Conservation (phyloP, 2,888 invertebrate species). For the Drosophila ustulata region DNA sequence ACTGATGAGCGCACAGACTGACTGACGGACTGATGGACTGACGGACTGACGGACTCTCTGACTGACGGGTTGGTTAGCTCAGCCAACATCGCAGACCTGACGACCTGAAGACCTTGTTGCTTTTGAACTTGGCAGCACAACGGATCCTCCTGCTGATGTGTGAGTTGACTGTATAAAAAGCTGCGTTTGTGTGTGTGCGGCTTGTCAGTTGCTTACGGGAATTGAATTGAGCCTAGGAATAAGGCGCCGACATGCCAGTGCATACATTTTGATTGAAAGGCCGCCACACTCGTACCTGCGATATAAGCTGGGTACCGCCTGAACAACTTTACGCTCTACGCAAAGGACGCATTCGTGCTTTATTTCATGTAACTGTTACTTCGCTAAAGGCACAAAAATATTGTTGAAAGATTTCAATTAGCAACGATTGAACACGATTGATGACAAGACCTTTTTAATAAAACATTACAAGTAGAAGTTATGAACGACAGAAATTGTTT, state of each 20-base stretch:
- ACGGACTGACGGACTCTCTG: slow-evolving; percentile 23
- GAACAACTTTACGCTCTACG: neutral
- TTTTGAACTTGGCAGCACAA: slow-evolving; percentile 54
- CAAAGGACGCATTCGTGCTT: neutral
- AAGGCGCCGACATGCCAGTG: slow-evolving; percentile 37
- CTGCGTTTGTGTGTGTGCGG: slow-evolving; percentile 16
- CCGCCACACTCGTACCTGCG: neutral
- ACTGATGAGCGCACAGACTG: slow-evolving; percentile 25
- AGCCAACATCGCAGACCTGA: slow-evolving; percentile 15
- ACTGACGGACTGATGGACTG: slow-evolving; percentile 18
- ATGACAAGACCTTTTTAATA: neutral
- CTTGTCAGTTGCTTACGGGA: slow-evolving; percentile 36
- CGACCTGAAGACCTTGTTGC: slow-evolving; percentile 62
- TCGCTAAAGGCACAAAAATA: neutral
- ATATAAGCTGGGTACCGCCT: neutral
- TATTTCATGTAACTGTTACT: neutral
- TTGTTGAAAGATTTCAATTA: neutral
- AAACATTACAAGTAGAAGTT: no score
- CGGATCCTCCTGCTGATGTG: slow-evolving; percentile 20
- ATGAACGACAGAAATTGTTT: no score
- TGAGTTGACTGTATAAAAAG: neutral
- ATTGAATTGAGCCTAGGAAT: slow-evolving; percentile 54
- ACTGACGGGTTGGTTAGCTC: slow-evolving; percentile 32
- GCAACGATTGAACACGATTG: neutral
- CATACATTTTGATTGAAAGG: slow-evolving; percentile 47